These are phyloP conservation scores for Parnassius smintheus DNA, from an alignment of 2,888 invertebrate genomes.

Conservation along the genomic window DNA sequence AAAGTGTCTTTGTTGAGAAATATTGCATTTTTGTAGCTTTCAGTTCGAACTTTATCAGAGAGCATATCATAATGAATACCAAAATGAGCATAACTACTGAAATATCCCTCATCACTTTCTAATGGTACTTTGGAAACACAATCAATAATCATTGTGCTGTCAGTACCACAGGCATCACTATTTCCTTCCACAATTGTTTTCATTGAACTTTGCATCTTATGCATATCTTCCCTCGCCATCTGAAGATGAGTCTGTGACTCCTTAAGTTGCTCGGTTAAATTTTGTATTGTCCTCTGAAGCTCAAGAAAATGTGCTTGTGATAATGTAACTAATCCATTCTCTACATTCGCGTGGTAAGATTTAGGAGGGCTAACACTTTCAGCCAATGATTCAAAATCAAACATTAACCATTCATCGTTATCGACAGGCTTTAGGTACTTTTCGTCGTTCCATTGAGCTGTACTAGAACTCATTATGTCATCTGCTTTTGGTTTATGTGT, in stretches of 20 bases:
- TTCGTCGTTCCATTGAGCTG: conserved; percentile 87
- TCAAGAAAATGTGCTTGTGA: conserved; percentile 83
- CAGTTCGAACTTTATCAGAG: conserved; percentile 92
- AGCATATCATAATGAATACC: conserved; percentile 97
- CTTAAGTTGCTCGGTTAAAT: conserved; percentile 78
- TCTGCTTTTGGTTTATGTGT: conserved; percentile 81
- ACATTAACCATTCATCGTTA: conserved; percentile 91
- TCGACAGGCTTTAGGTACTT: conserved; percentile 88
- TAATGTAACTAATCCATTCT: conserved; percentile 82
- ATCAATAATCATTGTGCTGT: conserved; percentile 46
- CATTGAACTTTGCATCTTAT: conserved; percentile 82
- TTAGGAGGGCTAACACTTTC: conserved; percentile 64
- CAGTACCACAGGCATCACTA: conserved; percentile 37
- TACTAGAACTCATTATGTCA: conserved; percentile 74
- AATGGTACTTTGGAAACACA: conserved; percentile 75
- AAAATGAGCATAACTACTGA: conserved; percentile 93
- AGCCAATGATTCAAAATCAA: conserved; percentile 82
- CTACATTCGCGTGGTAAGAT: conserved; percentile 81
- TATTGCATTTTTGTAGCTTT: conserved; percentile 92
- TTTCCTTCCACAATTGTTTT: conserved; percentile 74
- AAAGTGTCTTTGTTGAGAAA: conserved; percentile 86
- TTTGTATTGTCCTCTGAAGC: conserved; percentile 81
- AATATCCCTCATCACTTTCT: conserved; percentile 88
- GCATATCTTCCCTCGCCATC: conserved; percentile 82
- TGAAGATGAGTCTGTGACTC: conserved; percentile 82